These are phyloP conservation scores for Antheraea pernyi DNA, from an alignment of 1,140 invertebrate species.

Conservation along the genomic window DNA sequence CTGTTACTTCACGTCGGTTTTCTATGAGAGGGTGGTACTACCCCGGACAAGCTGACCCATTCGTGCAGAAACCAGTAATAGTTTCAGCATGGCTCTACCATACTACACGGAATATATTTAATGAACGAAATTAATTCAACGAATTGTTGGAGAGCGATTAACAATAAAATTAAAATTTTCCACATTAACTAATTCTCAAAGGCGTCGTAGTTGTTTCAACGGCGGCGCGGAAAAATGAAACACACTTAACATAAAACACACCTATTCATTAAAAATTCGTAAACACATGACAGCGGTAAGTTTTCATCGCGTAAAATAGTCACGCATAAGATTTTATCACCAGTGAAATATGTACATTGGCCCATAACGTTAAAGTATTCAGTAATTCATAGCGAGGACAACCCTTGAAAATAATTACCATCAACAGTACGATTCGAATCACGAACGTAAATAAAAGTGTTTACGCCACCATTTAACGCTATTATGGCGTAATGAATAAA, in stretches of 20 bases:
- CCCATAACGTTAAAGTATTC: background rate
- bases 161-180: background rate
- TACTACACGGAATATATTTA: too few species aligned
- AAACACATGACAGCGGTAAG: background rate
- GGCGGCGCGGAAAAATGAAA: background rate
- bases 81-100: too few species aligned
- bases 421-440: conserved; percentile 42
- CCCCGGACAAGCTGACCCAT: too few species aligned
- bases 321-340: conserved; percentile 13
- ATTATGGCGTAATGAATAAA: conserved; percentile 59
- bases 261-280: background rate
- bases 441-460: conserved; percentile 55
- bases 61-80: too few species aligned
- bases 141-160: background rate
- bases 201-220: background rate
- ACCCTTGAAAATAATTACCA: conserved; percentile 7
- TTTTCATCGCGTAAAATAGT: conserved; percentile 3
- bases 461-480: conserved; percentile 53
- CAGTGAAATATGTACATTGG: conserved; percentile 9
- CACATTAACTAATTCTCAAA: background rate
- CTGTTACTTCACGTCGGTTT: too few species aligned
- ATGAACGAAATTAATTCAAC: background rate
- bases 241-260: background rate
- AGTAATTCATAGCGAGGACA: conserved; percentile 12
- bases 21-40: too few species aligned